These are phyloP conservation scores for Andrena marginata DNA, from an alignment of 2,888 invertebrate species.

Conservation along the genomic window DNA sequence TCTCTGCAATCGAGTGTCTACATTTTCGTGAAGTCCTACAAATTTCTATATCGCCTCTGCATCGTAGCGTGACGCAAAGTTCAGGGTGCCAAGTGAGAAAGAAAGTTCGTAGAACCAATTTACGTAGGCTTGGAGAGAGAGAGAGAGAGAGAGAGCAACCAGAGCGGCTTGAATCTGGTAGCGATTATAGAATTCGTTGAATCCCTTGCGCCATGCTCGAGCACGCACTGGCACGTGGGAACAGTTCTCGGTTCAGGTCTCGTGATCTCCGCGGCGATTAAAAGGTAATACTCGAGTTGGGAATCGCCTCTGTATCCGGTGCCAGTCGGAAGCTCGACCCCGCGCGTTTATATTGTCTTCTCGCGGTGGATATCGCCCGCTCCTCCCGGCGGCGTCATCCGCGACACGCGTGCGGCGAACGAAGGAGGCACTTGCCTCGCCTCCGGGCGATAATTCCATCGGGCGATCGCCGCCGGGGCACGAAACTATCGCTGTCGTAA, in stretches of 20 bases:
- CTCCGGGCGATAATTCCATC: slow-evolving; percentile 52
- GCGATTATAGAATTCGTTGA: slow-evolving; percentile 4
- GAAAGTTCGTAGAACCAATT: neutral
- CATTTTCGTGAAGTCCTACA: too few species aligned
- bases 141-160: neutral
- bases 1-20: too few species aligned
- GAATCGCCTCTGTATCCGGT: slow-evolving; percentile 21
- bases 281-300: slow-evolving; percentile 10
- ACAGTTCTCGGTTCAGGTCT: neutral
- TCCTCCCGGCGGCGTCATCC: neutral
- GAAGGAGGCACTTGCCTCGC: slow-evolving; percentile 40
- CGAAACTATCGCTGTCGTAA: slow-evolving; percentile 71
- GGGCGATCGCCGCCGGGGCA: slow-evolving; percentile 44
- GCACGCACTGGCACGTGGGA: slow-evolving; percentile 20
- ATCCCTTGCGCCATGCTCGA: neutral
- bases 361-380: slow-evolving; percentile 16
- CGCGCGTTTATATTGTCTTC: slow-evolving; percentile 34
- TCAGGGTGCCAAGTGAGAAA: too few species aligned
- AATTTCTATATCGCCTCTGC: too few species aligned
- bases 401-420: neutral
- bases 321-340: slow-evolving; percentile 47
- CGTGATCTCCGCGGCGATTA: slow-evolving; percentile 26
- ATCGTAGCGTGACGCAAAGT: too few species aligned
- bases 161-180: neutral
- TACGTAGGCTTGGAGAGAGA: neutral